phyloP scores from a whole-genome alignment of 2,113 vertebrate genomes.

The Aphelocoma coerulescens region DNA sequence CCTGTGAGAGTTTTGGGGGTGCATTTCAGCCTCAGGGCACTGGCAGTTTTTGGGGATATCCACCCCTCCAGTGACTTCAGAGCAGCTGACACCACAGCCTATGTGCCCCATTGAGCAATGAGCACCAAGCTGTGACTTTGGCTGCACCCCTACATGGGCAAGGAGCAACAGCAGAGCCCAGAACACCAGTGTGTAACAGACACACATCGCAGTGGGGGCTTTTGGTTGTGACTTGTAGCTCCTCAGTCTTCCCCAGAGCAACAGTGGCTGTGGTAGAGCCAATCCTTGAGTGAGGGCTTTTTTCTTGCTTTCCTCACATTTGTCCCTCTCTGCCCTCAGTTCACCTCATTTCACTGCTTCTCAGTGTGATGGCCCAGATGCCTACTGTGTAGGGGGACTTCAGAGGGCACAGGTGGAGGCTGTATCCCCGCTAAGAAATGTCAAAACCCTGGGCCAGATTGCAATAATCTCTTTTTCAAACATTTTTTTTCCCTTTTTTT shows the following conservation, averaged over 20 bases:
- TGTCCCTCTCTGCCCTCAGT: not conserved
- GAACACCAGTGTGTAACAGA: accelerated
- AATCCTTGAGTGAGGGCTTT: not conserved
- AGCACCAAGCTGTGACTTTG: not conserved
- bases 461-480: not conserved
- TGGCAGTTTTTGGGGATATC: not conserved
- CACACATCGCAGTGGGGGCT: no score
- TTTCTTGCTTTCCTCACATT: not conserved
- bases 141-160: accelerated
- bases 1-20: not conserved
- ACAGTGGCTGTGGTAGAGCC: not conserved
- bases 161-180: accelerated
- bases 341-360: not conserved
- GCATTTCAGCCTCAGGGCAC: not conserved
- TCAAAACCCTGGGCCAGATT: not conserved
- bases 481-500: accelerated
- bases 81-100: not conserved
- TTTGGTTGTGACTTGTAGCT: not conserved
- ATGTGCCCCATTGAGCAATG: accelerated
- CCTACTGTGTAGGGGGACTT: no score
- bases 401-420: not conserved
- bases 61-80: not conserved
- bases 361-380: not conserved
- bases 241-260: not conserved
- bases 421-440: not conserved